A percentile compares a stretch with the other conserved stretches of the same genome.
Evolutionary conservation across 2,113 vertebrate species (phyloP).

Genomic region (Epinephelus fuscoguttatus): DNA sequence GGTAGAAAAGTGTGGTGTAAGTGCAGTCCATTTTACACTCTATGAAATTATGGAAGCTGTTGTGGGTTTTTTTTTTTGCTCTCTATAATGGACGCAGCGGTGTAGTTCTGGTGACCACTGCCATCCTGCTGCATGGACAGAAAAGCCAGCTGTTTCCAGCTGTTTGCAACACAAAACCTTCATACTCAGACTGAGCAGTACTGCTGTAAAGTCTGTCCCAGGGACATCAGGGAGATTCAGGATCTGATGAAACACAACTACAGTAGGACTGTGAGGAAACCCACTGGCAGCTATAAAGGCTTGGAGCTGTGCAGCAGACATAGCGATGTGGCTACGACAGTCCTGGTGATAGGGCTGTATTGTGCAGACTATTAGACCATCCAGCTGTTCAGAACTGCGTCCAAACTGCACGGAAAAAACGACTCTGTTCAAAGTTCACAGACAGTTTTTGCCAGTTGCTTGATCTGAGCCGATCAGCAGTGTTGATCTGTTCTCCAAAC

Average conservation of each 20-base stretch:
- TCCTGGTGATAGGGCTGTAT: neutral
- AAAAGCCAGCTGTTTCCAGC: neutral
- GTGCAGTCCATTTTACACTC: too few relatives aligned
- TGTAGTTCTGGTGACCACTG: too few relatives aligned
- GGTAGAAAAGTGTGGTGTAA: neutral
- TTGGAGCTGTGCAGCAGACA: slow-evolving; percentile 10
- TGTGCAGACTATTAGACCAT: neutral
- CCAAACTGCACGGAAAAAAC: neutral
- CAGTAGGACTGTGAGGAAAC: neutral
- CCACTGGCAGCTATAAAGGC: neutral
- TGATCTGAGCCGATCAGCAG: neutral
- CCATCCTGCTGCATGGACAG: neutral
- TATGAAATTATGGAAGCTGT: too few relatives aligned
- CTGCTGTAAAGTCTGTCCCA: neutral
- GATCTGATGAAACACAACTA: neutral
- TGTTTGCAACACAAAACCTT: neutral
- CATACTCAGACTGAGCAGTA: fast-evolving
- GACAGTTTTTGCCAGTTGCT: neutral
- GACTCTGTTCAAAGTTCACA: slow-evolving; percentile 1
- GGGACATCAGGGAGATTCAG: neutral
- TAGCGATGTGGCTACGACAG: neutral
- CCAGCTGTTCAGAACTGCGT: slow-evolving; percentile 25
- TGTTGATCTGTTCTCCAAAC: neutral
- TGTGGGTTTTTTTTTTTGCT: too few relatives aligned
- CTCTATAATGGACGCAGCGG: too few relatives aligned